phyloP scores from a whole-genome alignment of 1,140 invertebrate genomes.

The Zaprionus ghesquierei region DNA sequence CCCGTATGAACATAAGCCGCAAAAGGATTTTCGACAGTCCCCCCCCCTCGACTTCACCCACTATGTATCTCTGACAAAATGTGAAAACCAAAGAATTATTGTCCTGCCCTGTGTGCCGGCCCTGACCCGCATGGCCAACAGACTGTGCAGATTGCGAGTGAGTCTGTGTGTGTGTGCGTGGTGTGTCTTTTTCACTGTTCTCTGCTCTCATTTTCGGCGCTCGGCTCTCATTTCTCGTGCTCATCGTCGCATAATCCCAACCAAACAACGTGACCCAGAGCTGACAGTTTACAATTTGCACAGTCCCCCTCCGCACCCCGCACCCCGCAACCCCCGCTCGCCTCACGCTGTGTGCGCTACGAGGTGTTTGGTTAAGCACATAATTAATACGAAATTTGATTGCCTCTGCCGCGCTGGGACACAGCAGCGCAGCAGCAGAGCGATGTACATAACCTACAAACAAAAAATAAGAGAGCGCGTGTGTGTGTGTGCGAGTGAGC shows the following conservation, averaged over 20 bases:
- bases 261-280: slow-evolving; percentile 54
- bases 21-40: slow-evolving; percentile 74
- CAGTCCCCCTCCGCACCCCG: neutral
- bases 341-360: neutral
- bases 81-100: slow-evolving; percentile 78
- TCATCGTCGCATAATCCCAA: slow-evolving; percentile 45
- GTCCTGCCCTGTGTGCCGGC: slow-evolving; percentile 37
- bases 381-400: slow-evolving; percentile 80
- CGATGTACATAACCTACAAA: slow-evolving; percentile 11
- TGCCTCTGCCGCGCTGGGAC: slow-evolving; percentile 73
- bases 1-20: slow-evolving; percentile 68
- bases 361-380: slow-evolving; percentile 79
- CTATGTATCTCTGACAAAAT: slow-evolving; percentile 46
- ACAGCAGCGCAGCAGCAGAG: neutral
- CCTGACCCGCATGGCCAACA: slow-evolving; percentile 67
- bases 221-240: slow-evolving; percentile 11
- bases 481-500: neutral
- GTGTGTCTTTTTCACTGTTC: neutral
- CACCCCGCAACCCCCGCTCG: too few species aligned
- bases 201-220: slow-evolving; percentile 12
- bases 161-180: neutral
- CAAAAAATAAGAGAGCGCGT: neutral
- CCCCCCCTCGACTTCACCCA: neutral
- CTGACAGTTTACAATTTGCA: slow-evolving; percentile 73
- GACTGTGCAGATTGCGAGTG: slow-evolving; percentile 23